phyloP scores from a whole-genome alignment of 2,797 vertebrate species.

The Urocyon cinereoargenteus region DNA sequence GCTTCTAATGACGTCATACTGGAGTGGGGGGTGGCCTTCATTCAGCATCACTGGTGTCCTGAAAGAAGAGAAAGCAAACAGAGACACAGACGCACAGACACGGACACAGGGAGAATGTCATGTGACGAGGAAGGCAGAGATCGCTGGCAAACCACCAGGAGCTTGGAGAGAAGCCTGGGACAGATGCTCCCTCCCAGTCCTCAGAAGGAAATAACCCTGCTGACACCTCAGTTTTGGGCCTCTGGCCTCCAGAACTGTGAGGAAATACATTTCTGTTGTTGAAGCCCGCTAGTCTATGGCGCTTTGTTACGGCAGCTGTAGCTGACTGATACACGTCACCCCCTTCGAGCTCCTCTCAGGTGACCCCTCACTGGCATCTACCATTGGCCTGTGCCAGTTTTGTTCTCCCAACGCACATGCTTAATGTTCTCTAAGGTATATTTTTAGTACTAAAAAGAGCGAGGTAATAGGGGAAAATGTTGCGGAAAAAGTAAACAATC shows the following conservation, averaged over 20 bases:
- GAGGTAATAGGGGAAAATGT: background rate
- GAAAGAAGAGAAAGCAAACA: background rate
- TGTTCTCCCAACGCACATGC: background rate
- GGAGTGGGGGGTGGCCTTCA: background rate
- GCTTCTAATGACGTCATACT: background rate
- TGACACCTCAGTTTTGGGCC: background rate
- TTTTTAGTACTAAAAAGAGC: background rate
- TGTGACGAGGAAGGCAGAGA: background rate
- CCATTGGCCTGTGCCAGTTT: background rate
- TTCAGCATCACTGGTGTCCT: background rate
- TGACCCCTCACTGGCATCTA: background rate
- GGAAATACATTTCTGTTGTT: background rate
- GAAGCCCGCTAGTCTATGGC: background rate
- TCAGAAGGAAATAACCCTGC: background rate
- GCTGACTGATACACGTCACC: rapidly evolving
- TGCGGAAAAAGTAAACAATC: background rate
- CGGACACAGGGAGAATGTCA: background rate
- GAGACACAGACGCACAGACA: background rate
- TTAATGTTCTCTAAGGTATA: background rate
- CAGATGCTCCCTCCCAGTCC: background rate
- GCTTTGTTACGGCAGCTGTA: background rate
- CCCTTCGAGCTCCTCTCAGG: rapidly evolving
- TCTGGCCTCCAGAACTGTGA: background rate
- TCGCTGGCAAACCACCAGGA: background rate
- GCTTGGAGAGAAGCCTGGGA: background rate